A percentile compares a stretch with the other conserved stretches of the same genome.
Conservation (phyloP, 2,797 vertebrate species). For the Gymnothorax reevesii region DNA sequence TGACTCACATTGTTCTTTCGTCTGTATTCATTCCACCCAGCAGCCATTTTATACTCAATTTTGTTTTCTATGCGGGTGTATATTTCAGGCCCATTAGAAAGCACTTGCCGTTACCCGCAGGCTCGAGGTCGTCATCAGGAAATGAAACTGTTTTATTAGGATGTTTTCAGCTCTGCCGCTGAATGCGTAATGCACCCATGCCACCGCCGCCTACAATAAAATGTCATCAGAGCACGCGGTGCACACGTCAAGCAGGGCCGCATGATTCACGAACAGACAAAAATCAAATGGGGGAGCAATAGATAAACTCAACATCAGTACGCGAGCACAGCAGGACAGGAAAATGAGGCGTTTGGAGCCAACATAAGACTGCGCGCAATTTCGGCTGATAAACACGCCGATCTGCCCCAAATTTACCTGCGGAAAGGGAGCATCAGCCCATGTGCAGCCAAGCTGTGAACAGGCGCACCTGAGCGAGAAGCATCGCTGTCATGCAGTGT, state of each 20-base stretch:
- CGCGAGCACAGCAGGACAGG: not conserved
- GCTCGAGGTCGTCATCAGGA: conserved; percentile 42
- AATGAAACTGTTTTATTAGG: conserved; percentile 55
- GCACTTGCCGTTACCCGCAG: conserved; percentile 50
- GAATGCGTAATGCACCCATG: conserved; percentile 36
- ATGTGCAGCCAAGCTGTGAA: not conserved
- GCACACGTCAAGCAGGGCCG: conserved; percentile 42
- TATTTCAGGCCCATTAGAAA: conserved; percentile 53
- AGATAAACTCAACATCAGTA: conserved; percentile 19
- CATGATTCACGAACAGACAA: conserved; percentile 35
- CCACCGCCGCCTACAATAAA: conserved; percentile 35
- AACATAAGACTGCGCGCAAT: not conserved
- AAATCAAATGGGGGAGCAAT: conserved; percentile 40
- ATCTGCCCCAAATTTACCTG: not conserved
- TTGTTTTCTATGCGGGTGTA: conserved; percentile 44
- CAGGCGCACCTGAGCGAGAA: not conserved
- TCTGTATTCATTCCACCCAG: not conserved
- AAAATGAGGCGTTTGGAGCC: not conserved
- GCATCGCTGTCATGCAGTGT: not conserved
- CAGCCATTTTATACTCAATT: conserved; percentile 36
- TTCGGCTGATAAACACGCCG: not conserved
- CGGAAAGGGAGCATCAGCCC: not conserved
- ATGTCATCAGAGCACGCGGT: conserved; percentile 43
- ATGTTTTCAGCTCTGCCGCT: conserved; percentile 35
- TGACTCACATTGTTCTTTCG: not conserved